A percentile compares a stretch with the other conserved stretches of the same genome.
These are phyloP conservation scores for Anoplius nigerrimus DNA, from an alignment of 2,888 invertebrate genomes.

Conservation along the genomic window DNA sequence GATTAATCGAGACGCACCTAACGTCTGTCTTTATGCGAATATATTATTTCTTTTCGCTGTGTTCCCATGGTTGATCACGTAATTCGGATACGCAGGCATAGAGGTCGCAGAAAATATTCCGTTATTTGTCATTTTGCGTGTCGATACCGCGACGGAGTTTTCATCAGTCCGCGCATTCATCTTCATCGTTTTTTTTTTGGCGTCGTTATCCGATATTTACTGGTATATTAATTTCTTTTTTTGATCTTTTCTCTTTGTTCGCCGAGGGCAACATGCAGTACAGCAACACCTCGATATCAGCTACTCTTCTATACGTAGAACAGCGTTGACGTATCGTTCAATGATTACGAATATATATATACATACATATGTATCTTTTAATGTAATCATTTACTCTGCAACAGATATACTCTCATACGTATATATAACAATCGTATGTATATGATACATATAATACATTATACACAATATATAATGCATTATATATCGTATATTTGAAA, in stretches of 20 bases:
- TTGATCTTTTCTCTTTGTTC: slow-evolving; percentile 7
- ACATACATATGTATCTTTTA: slow-evolving; percentile 27
- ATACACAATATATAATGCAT: slow-evolving; percentile 40
- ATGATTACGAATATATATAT: slow-evolving; percentile 21
- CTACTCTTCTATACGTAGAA: slow-evolving; percentile 26
- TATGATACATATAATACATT: slow-evolving; percentile 40
- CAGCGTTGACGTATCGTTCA: slow-evolving; percentile 17
- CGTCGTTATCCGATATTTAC: too few species aligned
- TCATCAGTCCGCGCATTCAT: too few species aligned
- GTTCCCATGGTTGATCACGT: slow-evolving; percentile 9
- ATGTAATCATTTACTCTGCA: slow-evolving; percentile 28
- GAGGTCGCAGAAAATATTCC: slow-evolving; percentile 54
- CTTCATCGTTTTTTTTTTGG: background rate
- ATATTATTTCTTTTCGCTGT: slow-evolving; percentile 2
- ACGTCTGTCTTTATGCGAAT: slow-evolving; percentile 1
- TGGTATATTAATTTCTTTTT: too few species aligned
- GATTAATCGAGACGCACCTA: background rate
- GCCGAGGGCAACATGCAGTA: slow-evolving; percentile 39
- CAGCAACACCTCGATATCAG: slow-evolving; percentile 37
- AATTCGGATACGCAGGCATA: slow-evolving; percentile 50
- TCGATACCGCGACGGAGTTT: background rate
- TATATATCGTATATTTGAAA: background rate
- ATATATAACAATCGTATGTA: slow-evolving; percentile 39
- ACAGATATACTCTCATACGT: background rate
- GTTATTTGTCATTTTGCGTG: background rate